These are phyloP conservation scores for Rhagoletis zephyria DNA, from an alignment of 1,140 invertebrate genomes.

Conservation along the genomic window DNA sequence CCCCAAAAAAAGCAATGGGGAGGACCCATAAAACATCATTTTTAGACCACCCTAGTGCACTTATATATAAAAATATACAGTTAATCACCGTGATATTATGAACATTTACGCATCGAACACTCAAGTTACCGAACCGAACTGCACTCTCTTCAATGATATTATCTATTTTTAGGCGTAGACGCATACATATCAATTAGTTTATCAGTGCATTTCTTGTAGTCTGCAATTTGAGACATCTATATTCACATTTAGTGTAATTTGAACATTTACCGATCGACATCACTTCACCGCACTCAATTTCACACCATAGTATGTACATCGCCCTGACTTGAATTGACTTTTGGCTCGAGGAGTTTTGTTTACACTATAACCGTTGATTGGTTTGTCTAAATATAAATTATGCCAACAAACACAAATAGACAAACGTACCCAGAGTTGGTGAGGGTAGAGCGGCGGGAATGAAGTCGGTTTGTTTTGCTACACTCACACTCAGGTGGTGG, in stretches of 20 bases:
- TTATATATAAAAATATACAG: background rate
- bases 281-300: background rate
- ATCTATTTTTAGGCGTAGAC: background rate
- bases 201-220: background rate
- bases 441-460: background rate
- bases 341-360: slow-evolving; percentile 18
- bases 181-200: background rate
- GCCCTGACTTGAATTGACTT: background rate
- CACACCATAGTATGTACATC: background rate
- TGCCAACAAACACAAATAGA: background rate
- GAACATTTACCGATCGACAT: too few species aligned
- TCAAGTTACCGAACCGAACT: too few species aligned
- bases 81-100: background rate
- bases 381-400: slow-evolving; percentile 43
- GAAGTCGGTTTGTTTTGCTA: background rate
- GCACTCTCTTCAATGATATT: background rate
- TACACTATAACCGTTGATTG: slow-evolving; percentile 21
- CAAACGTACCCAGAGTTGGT: background rate
- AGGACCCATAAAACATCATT: too few species aligned
- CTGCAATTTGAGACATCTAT: background rate
- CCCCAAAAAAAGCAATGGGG: too few species aligned
- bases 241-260: background rate
- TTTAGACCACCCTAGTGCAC: too few species aligned
- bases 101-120: too few species aligned
- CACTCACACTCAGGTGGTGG: background rate